Base-by-base conservation (phyloP, 2,797 vertebrate species). In the Acestrorhynchus altus region DNA sequence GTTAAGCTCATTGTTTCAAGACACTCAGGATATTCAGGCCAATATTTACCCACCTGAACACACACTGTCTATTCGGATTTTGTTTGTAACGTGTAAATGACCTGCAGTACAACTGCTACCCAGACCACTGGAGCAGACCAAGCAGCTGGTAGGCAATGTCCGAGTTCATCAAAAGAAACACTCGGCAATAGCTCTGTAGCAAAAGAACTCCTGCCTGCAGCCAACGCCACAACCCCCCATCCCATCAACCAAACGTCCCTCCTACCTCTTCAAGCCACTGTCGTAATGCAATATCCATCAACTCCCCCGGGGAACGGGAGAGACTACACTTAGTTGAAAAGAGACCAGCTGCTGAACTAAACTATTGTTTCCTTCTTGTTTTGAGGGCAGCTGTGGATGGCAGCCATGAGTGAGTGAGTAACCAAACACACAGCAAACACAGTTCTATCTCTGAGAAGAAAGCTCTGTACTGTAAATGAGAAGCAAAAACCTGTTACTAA, bases 311-410 rank as follows among this genome's bases (percentile, higher is more conserved):
- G 91, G 90, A 89, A 86, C 85, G 72, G 67, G 84, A 87, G 82
- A 35, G 31, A 35, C 87, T 78, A 78, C 75, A 81, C 81, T 77
- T 74, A 61, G 79, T 81, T 89, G 86, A 91, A 92, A 90, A 88
- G 85, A 81, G 72, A 86, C 87, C 93, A 92, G 91, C 92, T 94
- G 93, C 89, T 90, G 70, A 81, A 79, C 88, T 86, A 88, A 89
- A 87, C 90, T 82, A 88, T 92, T 88, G 83, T 88, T 86, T 79
- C 83, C 82, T 79, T 76, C 79, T 82, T 47, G 61, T 77, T 66
- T 20, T 44, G 76, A 59, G 78, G 75, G 68, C 56, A 35, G 79
- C 84, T 79, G 68, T 57, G 78, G 77, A 78, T 6, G 54, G n/a
- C 77, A 85, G 81, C 79, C 86, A 88, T 82, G 77, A 87, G 86